Conservation (phyloP, 2,113 vertebrate genomes). For the Equus przewalskii region DNA sequence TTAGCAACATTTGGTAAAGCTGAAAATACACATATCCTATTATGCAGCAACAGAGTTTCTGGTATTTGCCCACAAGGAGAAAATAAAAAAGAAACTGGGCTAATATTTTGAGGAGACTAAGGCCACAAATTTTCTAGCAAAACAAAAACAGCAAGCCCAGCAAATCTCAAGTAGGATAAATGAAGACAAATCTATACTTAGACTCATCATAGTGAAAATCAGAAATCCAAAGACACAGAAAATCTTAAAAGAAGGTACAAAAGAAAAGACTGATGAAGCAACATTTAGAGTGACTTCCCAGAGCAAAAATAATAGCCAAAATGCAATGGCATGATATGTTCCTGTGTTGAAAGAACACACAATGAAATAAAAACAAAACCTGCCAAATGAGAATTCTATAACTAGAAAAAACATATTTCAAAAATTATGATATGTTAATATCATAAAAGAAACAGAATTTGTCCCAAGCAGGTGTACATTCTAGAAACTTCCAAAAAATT, state of each 20-base stretch:
- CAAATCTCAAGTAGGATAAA: neutral
- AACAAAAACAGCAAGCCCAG: neutral
- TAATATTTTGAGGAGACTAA: neutral
- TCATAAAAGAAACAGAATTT: neutral
- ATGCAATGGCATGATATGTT: neutral
- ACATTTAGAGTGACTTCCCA: neutral
- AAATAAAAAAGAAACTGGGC: neutral
- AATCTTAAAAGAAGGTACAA: neutral
- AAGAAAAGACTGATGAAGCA: neutral
- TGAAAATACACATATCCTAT: neutral
- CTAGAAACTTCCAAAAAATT: neutral
- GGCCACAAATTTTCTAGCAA: neutral
- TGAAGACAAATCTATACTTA: neutral
- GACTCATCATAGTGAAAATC: neutral
- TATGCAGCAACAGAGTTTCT: neutral
- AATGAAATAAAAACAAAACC: neutral
- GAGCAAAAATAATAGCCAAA: neutral
- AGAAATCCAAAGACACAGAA: neutral
- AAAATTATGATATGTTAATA: neutral
- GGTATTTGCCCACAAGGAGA: neutral
- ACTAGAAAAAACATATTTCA: neutral
- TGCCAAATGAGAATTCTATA: neutral
- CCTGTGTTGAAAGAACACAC: neutral
- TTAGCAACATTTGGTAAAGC: neutral
- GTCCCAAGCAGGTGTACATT: neutral